These are phyloP conservation scores for Chaetodon trifasciatus DNA, from an alignment of 2,797 vertebrate species.

Conservation along the genomic window DNA sequence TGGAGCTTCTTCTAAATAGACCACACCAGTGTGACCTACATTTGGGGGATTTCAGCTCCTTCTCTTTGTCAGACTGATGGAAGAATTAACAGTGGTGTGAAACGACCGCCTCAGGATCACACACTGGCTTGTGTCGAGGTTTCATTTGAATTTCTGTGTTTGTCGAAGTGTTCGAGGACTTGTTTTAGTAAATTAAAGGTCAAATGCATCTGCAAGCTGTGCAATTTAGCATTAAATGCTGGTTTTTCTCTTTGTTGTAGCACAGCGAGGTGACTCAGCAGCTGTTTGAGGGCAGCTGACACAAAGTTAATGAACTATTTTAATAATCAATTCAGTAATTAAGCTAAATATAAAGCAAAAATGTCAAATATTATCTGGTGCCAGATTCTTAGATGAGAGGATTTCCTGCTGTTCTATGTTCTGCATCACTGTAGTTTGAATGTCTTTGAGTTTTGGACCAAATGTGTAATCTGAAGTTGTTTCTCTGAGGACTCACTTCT, in stretches of 20 bases:
- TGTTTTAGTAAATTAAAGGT: neutral
- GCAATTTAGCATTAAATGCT: neutral
- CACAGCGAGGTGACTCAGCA: neutral
- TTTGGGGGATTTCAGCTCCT: neutral
- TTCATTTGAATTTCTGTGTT: neutral
- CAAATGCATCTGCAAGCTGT: neutral
- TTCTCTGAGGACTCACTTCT: neutral
- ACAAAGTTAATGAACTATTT: neutral
- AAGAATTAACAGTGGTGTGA: too few relatives aligned
- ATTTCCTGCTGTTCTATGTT: neutral
- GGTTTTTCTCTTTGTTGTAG: neutral
- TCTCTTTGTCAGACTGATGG: too few relatives aligned
- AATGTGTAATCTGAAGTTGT: neutral
- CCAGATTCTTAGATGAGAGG: neutral
- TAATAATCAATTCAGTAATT: neutral
- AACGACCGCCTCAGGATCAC: neutral
- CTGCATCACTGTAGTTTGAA: too few relatives aligned
- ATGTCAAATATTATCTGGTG: neutral
- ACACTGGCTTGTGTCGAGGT: neutral
- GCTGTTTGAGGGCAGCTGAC: neutral
- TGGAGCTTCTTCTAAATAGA: constrained; percentile 32
- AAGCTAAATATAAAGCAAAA: neutral
- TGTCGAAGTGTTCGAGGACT: neutral
- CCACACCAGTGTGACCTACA: constrained; percentile 39
- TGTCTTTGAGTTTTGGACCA: neutral